A percentile compares a stretch with the other conserved stretches of the same genome.
Conservation (phyloP, 2,113 vertebrate genomes). For the Gavia stellata region DNA sequence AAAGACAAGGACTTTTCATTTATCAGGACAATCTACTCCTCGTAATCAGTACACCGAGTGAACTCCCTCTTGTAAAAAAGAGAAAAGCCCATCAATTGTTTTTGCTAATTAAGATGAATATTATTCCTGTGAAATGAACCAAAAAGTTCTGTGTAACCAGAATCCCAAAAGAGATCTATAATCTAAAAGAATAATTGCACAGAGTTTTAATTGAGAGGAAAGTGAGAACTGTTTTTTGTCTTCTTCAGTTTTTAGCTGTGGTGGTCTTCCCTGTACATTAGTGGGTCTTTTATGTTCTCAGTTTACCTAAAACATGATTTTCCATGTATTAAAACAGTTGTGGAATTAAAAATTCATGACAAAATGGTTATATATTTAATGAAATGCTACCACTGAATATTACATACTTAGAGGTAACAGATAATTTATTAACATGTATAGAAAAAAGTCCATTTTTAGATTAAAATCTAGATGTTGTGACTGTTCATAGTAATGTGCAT, state of each 20-base stretch:
- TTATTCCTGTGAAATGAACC: slow-evolving; percentile 80
- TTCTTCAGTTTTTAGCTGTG: slow-evolving; percentile 70
- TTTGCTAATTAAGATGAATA: slow-evolving; percentile 89
- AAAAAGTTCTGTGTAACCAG: slow-evolving; percentile 78
- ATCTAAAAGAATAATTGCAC: slow-evolving; percentile 83
- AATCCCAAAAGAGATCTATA: slow-evolving; percentile 84
- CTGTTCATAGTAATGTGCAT: slow-evolving; percentile 24
- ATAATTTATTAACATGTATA: slow-evolving; percentile 32
- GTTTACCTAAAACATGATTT: slow-evolving; percentile 8
- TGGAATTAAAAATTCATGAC: slow-evolving; percentile 15
- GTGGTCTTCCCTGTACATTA: slow-evolving; percentile 26
- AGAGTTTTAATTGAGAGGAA: slow-evolving; percentile 85
- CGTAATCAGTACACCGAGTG: slow-evolving; percentile 66
- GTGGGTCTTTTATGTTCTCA: neutral
- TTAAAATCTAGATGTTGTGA: slow-evolving; percentile 38
- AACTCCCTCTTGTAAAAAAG: slow-evolving; percentile 73
- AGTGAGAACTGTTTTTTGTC: slow-evolving; percentile 64
- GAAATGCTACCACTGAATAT: neutral
- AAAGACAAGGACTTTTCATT: slow-evolving; percentile 74
- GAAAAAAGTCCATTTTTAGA: slow-evolving; percentile 10
- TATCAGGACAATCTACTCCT: slow-evolving; percentile 75
- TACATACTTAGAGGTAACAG: slow-evolving; percentile 21
- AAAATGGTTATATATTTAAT: slow-evolving; percentile 4
- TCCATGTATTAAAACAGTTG: neutral
- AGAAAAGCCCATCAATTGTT: slow-evolving; percentile 80